phyloP scores from a whole-genome alignment of 2,113 vertebrate species.

The Rhea pennata region DNA sequence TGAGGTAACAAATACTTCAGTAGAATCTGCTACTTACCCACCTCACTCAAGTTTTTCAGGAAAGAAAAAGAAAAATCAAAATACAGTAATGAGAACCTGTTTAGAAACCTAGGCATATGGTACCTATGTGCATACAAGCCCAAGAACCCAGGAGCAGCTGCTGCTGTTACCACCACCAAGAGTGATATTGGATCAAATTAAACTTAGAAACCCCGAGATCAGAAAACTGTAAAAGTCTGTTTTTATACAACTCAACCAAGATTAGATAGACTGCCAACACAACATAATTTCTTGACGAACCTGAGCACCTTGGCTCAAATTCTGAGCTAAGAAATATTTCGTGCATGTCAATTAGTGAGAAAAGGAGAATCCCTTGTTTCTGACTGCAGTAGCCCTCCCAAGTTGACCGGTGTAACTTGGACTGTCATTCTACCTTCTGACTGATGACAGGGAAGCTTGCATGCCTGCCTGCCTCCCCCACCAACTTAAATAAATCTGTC shows the following conservation, averaged over 20 bases:
- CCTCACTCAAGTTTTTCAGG: background rate
- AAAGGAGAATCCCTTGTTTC: background rate
- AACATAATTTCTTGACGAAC: background rate
- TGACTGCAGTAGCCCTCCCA: background rate
- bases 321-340: background rate
- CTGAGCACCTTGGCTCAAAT: background rate
- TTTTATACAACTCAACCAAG: background rate
- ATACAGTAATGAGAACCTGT: background rate
- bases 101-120: background rate
- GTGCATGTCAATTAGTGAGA: background rate
- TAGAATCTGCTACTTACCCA: background rate
- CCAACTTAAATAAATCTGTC: background rate
- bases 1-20: background rate
- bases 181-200: background rate
- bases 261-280: background rate
- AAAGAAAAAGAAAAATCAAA: background rate
- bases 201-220: background rate
- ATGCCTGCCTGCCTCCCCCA: background rate
- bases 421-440: background rate
- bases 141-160: background rate
- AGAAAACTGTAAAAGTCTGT: background rate
- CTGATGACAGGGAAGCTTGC: background rate
- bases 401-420: background rate
- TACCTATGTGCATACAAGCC: background rate
- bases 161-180: background rate